phyloP scores from a whole-genome alignment of 2,888 invertebrate genomes.

The Scrobipalpa costella region DNA sequence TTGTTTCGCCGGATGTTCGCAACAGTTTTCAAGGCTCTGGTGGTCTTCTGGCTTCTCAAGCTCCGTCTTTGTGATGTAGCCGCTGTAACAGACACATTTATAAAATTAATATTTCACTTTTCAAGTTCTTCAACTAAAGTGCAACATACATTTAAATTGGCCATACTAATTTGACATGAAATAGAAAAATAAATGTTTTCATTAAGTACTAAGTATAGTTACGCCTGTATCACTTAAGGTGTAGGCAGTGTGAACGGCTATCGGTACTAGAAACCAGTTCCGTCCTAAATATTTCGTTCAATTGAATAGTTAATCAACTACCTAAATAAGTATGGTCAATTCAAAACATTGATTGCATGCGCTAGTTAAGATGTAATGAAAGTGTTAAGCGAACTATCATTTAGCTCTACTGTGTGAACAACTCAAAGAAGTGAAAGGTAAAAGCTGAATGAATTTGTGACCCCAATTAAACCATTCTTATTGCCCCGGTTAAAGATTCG shows the following conservation, averaged over 20 bases:
- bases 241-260: no score
- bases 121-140: neutral
- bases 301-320: neutral
- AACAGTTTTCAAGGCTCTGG: neutral
- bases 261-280: no score
- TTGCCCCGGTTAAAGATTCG: neutral
- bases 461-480: neutral
- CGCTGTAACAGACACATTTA: neutral
- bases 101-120: neutral
- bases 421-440: conserved; percentile 10
- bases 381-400: neutral
- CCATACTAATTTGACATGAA: neutral
- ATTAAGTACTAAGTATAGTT: no score
- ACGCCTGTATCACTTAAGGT: no score
- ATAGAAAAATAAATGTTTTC: no score
- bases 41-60: neutral
- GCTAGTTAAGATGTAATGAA: neutral
- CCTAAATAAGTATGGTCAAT: neutral
- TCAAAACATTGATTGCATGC: neutral
- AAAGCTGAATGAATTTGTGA: neutral
- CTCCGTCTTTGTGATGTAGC: neutral
- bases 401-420: conserved; percentile 2
- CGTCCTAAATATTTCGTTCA: neutral
- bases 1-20: neutral
- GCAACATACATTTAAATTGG: neutral